Evolutionary conservation across 2,113 vertebrate genomes (phyloP), one percentile per base, ranked within the genome.

Genomic region (Labeo catla): DNA sequence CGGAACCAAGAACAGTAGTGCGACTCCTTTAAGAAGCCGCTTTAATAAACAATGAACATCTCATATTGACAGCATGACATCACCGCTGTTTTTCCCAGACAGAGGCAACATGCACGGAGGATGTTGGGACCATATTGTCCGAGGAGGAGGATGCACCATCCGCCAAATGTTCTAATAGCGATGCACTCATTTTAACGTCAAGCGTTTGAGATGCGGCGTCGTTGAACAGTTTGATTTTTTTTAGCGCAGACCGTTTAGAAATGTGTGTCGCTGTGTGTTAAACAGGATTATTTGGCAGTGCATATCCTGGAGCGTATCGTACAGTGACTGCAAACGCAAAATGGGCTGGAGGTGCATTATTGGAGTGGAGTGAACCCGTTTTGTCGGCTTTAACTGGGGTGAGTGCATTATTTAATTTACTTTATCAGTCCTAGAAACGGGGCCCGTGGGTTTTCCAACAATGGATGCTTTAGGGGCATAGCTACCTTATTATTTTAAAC

Each of bases 51-150:
- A 94, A 96, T 96, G 95, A 95, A 91, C 86, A 77, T 92, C 95
- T 96, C 96, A 95, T 95, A 95, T 95, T 97, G 95, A 94, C 95
- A 91, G 94, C 94, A 95, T 97, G 96, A 97, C 96, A 96, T 97
- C 96, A 97, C 96, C 96, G 96, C 96, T 95, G 94, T 94, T 94
- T 96, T 94, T 94, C 94, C 93, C 94, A 87, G 94, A 94, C 84
- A 92, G 92, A 93, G 83, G 90, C 94, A 83, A 66, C 74, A 82
- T 78, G 80, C 72, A 76, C 83, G 39, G 79, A 50, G 66, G 85
- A 83, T 93, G 92, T 84, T 94, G 93, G 94, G 95, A 93, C 94
- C 93, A 92, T 95, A 92, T 91, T 93, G 94, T 93, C 94, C 95
- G 94, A 95, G 39, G 94, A 95, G 36, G 34, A 72, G 16, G 81